phyloP scores from a whole-genome alignment of 2,888 invertebrate genomes.

The Parapristionchus giblindavisi region DNA sequence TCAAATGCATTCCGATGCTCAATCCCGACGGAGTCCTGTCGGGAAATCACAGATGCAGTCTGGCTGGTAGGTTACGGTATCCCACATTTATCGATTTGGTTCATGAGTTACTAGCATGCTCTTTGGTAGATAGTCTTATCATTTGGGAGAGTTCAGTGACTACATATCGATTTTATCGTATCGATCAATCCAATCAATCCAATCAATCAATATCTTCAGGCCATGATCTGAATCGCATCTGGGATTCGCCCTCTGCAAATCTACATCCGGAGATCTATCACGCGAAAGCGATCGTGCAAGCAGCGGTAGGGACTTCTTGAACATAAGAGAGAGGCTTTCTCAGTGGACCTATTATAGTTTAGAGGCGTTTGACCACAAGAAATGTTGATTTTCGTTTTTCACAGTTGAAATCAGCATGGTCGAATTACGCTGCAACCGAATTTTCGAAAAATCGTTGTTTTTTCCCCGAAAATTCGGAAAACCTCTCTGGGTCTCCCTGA shows the following conservation, averaged over 20 bases:
- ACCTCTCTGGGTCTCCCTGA: no score
- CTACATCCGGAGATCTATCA: constrained; percentile 94
- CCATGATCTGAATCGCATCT: constrained; percentile 76
- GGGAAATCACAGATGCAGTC: constrained; percentile 73
- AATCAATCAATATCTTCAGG: no score
- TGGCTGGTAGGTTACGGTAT: constrained; percentile 1
- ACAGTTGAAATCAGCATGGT: no score
- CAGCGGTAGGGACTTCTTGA: constrained; percentile 8
- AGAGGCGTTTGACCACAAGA: no score
- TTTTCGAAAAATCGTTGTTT: neutral
- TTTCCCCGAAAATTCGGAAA: no score
- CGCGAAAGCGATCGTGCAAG: constrained; percentile 76
- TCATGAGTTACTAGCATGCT: neutral
- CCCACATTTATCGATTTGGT: neutral
- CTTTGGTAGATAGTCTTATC: neutral
- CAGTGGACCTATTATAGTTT: neutral
- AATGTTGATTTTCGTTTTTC: no score
- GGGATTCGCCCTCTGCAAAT: constrained; percentile 88
- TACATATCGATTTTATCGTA: constrained; percentile 26
- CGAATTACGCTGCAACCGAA: no score
- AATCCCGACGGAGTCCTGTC: constrained; percentile 88
- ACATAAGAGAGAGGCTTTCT: neutral
- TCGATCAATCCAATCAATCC: no score
- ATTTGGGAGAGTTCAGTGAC: no score
- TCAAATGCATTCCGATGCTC: constrained; percentile 88